Evolutionary conservation across 2,113 vertebrate genomes (phyloP).

Genomic region (Tonatia bakeri): DNA sequence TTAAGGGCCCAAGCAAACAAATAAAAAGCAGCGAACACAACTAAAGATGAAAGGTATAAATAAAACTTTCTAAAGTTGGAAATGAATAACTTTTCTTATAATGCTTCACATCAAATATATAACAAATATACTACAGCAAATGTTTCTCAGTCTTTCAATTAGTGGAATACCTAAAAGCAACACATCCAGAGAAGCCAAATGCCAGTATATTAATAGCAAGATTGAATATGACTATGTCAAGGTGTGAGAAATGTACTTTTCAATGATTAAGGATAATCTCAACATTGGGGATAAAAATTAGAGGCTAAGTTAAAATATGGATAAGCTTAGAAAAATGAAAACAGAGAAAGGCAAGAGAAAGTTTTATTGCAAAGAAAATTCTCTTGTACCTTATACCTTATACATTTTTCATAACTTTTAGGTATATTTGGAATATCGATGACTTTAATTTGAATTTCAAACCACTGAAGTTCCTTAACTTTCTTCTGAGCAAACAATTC

Average conservation of each 20-base stretch:
- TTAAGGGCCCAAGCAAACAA: background rate
- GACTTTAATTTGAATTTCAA: background rate
- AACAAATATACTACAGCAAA: background rate
- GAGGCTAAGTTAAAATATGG: background rate
- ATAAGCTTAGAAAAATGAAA: background rate
- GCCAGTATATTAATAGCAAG: background rate
- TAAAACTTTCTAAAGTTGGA: background rate
- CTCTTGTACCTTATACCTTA: background rate
- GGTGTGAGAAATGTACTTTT: background rate
- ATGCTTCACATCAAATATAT: background rate
- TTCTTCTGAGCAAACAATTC: background rate
- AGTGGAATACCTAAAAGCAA: background rate
- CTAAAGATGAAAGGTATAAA: background rate
- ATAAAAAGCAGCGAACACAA: background rate
- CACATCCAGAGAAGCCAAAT: background rate
- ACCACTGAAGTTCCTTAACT: background rate
- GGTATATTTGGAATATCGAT: background rate
- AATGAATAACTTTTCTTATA: background rate
- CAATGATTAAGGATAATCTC: background rate
- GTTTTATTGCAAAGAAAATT: background rate
- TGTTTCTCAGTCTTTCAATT: background rate
- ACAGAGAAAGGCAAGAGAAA: background rate
- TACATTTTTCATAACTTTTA: background rate
- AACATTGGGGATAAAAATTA: background rate
- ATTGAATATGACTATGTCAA: background rate